Evolutionary conservation across 2,113 vertebrate species (phyloP), one percentile per base, ranked within the genome.

Genomic region (Sander lucioperca): DNA sequence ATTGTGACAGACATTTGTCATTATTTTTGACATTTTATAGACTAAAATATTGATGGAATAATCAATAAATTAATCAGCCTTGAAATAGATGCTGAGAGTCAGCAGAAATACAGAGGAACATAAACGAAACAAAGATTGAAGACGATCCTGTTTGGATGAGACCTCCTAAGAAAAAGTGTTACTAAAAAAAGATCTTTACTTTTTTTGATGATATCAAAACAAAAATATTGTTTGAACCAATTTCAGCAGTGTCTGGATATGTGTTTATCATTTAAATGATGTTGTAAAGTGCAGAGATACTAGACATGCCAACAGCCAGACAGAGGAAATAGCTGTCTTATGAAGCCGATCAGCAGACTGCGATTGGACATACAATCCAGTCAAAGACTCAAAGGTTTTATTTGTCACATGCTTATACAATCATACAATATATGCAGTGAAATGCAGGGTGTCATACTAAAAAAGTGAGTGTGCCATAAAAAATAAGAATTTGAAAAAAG

Each of bases 21-120:
- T 73, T 68, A 81, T 63, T 82, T 82, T 74, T 73, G 68, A 86
- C 74, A 58, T 78, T 63, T 78, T 78, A 86, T 77, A 43, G 79
- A 74, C 68, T 30, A 16, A 78, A 58, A 51, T 56, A 79, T 82
- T 74, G 51, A 86, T 15, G 57, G 84, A 74, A 30, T 59, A 53
- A 86, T 86, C 74, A 71, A 79, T 79, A 54, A 45, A 82, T 82
- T 54, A 71, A 79, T 83, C 65, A 79, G 70, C 75, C 59, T 59
- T 79, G 70, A 79, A 75, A 79, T 75, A 63, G 36, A 8, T 13
- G 65, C 66, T 25, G 65, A 76, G 53, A 48, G 75, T 75, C 69
- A 79, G 64, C 84, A 74, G 16, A 69, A 76, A 51, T 15, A 12
- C 71, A 62, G 18, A 25, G 30, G 21, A 67, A 39, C 78, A 73